These are phyloP conservation scores for Mormoops blainvillei DNA, from an alignment of 2,113 vertebrate genomes.

Conservation along the genomic window DNA sequence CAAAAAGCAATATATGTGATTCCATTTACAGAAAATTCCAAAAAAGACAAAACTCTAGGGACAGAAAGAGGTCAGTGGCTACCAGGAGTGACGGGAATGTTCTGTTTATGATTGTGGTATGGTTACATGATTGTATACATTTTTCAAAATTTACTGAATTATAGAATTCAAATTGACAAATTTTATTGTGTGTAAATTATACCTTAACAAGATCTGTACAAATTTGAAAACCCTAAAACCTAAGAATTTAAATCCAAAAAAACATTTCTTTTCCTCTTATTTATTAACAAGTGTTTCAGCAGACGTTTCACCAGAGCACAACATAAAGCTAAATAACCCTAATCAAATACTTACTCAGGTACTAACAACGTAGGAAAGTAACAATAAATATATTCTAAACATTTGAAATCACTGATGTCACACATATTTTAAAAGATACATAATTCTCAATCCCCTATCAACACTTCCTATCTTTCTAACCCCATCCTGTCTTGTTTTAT, in stretches of 20 bases:
- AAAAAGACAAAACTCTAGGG: not conserved
- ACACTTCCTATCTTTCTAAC: not conserved
- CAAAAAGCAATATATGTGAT: not conserved
- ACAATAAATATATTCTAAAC: not conserved
- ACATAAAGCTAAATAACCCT: not conserved
- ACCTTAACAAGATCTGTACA: not conserved
- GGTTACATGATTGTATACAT: not conserved
- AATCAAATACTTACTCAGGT: not conserved
- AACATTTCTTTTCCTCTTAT: slow-evolving; percentile 22
- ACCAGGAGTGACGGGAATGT: not conserved
- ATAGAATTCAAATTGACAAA: not conserved
- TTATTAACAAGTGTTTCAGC: slow-evolving; percentile 21
- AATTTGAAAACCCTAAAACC: not conserved
- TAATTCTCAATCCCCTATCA: slow-evolving; percentile 27
- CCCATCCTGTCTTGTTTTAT: not conserved
- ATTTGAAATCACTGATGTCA: slow-evolving; percentile 11
- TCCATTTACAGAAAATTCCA: not conserved
- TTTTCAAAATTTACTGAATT: not conserved
- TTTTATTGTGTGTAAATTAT: not conserved
- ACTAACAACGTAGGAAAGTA: not conserved
- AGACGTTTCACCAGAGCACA: not conserved
- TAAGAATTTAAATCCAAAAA: slow-evolving; percentile 24
- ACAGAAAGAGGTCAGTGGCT: not conserved
- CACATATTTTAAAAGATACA: not conserved
- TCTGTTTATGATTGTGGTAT: not conserved